phyloP scores from a whole-genome alignment of 2,113 vertebrate species.

The Eleginops maclovinus region DNA sequence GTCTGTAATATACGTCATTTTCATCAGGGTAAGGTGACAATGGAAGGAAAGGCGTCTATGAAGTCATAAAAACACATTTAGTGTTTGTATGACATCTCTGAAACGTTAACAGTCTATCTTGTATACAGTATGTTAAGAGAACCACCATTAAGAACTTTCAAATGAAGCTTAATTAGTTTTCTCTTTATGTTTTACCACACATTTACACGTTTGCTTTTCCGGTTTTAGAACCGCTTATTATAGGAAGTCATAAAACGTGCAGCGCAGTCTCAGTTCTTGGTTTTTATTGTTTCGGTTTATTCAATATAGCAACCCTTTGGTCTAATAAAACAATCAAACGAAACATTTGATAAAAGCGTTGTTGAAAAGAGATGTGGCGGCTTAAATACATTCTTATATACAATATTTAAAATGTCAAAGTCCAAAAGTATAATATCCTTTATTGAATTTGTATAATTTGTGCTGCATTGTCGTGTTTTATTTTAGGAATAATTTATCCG shows the following conservation, averaged over 20 bases:
- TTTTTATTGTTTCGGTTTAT: neutral
- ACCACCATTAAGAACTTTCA: neutral
- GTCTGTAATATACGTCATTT: neutral
- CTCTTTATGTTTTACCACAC: neutral
- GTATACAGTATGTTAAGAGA: neutral
- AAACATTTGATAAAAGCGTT: neutral
- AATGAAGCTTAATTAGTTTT: neutral
- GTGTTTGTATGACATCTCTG: neutral
- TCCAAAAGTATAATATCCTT: neutral
- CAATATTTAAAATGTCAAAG: neutral
- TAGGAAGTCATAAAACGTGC: neutral
- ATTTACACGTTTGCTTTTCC: too few species aligned
- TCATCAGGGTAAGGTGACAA: neutral
- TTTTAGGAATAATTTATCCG: neutral
- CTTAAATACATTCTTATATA: neutral
- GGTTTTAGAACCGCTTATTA: too few species aligned
- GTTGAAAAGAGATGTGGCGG: neutral
- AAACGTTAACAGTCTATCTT: neutral
- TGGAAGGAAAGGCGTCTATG: neutral
- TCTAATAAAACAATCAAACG: neutral
- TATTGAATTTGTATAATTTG: neutral
- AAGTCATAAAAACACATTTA: neutral
- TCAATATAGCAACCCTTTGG: neutral
- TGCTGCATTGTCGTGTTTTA: neutral
- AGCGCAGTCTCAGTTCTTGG: neutral